phyloP scores from a whole-genome alignment of 1,140 invertebrate genomes.

The Drosophila auraria region DNA sequence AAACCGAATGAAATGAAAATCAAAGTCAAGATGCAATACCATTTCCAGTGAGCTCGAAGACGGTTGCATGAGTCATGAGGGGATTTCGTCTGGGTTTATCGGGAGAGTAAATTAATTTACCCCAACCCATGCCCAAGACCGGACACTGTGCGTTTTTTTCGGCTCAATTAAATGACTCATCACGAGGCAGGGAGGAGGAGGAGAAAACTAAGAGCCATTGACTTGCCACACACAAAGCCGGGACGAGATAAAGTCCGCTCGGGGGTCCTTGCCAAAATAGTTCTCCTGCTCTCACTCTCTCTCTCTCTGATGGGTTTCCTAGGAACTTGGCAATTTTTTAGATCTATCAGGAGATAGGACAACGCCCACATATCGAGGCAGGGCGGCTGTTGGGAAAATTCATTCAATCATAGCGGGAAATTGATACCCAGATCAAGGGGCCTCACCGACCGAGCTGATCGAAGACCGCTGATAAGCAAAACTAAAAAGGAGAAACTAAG shows the following conservation, averaged over 20 bases:
- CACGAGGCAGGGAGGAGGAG: constrained; percentile 28
- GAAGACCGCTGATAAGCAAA: constrained; percentile 56
- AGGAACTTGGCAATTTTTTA: constrained; percentile 70
- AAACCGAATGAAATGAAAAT: constrained; percentile 39
- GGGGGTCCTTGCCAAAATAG: constrained; percentile 62
- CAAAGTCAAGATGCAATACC: constrained; percentile 25
- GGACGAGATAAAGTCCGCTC: constrained; percentile 16
- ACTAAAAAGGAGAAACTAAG: constrained; percentile 33
- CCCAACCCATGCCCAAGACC: constrained; percentile 44
- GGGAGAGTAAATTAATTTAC: constrained; percentile 78
- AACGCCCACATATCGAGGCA: constrained; percentile 58
- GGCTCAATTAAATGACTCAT: constrained; percentile 83
- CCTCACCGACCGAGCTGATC: constrained; percentile 53
- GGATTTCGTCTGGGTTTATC: constrained; percentile 59
- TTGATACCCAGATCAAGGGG: constrained; percentile 74
- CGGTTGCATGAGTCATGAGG: constrained; percentile 58
- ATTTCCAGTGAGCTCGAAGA: constrained; percentile 4
- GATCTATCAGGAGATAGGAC: constrained; percentile 57
- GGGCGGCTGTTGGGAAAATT: constrained; percentile 47
- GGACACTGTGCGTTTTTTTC: constrained; percentile 67
- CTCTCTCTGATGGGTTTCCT: constrained; percentile 37
- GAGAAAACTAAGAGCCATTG: constrained; percentile 22
- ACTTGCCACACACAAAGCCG: constrained; percentile 60
- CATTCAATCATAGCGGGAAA: constrained; percentile 79
- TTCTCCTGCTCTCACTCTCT: too few species aligned